A percentile compares a stretch with the other conserved stretches of the same genome.
Evolutionary conservation across 2,797 vertebrate species (phyloP).

Genomic region (Enteromius trimaculatus): DNA sequence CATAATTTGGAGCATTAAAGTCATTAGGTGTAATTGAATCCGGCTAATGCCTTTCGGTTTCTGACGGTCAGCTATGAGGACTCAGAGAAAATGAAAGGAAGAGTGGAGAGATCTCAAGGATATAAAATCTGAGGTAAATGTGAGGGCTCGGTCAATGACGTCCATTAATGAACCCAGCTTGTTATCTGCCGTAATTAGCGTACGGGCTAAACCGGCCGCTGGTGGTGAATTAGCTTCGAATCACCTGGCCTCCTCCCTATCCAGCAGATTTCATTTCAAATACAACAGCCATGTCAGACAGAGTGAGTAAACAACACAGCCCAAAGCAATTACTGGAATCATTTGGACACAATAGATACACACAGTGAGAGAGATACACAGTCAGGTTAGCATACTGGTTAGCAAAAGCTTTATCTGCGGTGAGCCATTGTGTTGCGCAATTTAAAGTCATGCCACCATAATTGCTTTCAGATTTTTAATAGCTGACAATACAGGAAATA

Average conservation of each 20-base stretch:
- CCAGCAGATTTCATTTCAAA: constrained; percentile 47
- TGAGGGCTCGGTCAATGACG: constrained; percentile 78
- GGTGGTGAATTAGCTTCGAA: constrained; percentile 35
- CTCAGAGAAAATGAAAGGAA: constrained; percentile 44
- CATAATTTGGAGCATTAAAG: constrained; percentile 89
- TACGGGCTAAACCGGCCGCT: constrained; percentile 77
- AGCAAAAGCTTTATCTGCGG: constrained; percentile 12
- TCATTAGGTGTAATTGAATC: constrained; percentile 92
- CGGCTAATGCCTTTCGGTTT: constrained; percentile 83
- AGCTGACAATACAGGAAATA: background rate
- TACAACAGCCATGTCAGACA: constrained; percentile 12
- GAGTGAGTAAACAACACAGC: constrained; percentile 50
- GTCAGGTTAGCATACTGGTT: constrained; percentile 8
- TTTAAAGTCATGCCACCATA: background rate
- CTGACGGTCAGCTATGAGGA: constrained; percentile 77
- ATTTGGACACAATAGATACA: constrained; percentile 37
- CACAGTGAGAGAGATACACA: constrained; percentile 3
- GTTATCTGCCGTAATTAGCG: constrained; percentile 80
- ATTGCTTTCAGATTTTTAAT: constrained; percentile 8
- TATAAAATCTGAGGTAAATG: constrained; percentile 77
- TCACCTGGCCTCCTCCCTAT: constrained; percentile 23
- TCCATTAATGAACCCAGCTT: constrained; percentile 80
- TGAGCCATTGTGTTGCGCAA: background rate
- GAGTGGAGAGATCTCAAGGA: constrained; percentile 71
- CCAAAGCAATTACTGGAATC: constrained; percentile 33